Conservation (phyloP, 2,888 invertebrate genomes). For the Prosopocoilus inquinatus region DNA sequence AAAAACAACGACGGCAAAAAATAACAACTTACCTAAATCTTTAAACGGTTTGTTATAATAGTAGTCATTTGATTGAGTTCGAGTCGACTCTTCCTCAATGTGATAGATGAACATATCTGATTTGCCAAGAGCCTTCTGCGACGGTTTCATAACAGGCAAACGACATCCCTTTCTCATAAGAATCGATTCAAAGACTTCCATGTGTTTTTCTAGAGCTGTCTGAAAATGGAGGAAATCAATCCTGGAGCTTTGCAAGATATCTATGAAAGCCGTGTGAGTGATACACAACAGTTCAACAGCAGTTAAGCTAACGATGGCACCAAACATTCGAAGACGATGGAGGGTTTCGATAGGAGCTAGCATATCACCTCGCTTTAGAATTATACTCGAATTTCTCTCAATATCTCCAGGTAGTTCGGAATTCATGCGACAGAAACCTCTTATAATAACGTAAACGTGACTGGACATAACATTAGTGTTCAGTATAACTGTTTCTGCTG, state of each 20-base stretch:
- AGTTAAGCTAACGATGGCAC: conserved; percentile 13
- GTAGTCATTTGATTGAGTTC: not conserved
- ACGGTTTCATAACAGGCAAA: conserved; percentile 16
- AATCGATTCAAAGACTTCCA: conserved; percentile 12
- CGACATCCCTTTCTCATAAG: conserved; percentile 19
- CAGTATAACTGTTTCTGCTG: conserved; percentile 16
- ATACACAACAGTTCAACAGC: conserved; percentile 18
- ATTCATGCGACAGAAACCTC: conserved; percentile 19
- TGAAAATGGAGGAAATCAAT: conserved; percentile 14
- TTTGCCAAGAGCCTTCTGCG: conserved; percentile 7
- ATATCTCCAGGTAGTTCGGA: conserved; percentile 20
- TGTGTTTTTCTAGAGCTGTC: conserved; percentile 16
- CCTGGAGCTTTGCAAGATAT: conserved; percentile 16
- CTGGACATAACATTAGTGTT: conserved; percentile 18
- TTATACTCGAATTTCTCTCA: conserved; percentile 13
- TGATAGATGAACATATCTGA: conserved; percentile 13
- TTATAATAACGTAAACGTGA: conserved; percentile 14
- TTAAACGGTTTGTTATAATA: conserved; percentile 6
- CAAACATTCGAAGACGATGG: conserved; percentile 17
- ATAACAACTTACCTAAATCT: conserved; percentile 8
- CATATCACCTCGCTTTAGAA: conserved; percentile 19
- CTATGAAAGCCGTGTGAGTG: conserved; percentile 13
- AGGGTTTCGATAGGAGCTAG: conserved; percentile 18
- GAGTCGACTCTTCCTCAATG: not conserved
- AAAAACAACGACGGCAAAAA: not conserved